Percentiles rank a stretch among this genome's conserved stretches.
phyloP scores from a whole-genome alignment of 2,113 vertebrate genomes.

The Xiphias gladius region DNA sequence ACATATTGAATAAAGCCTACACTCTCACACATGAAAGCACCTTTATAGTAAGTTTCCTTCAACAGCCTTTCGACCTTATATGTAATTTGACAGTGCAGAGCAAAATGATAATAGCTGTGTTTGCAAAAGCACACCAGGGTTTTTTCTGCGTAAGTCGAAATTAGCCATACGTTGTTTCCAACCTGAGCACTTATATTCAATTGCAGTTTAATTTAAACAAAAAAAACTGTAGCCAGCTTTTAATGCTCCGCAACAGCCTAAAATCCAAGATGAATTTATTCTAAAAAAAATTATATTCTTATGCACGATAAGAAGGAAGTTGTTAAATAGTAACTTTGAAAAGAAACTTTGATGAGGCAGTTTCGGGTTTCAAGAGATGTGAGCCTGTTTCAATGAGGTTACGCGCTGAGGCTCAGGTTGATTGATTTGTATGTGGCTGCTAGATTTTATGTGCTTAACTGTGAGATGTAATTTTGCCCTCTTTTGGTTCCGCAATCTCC shows the following conservation, averaged over 20 bases:
- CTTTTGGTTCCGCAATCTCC: background rate
- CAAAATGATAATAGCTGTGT: background rate
- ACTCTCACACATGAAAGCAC: background rate
- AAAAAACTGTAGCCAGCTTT: background rate
- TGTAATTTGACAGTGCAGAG: background rate
- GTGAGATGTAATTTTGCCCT: background rate
- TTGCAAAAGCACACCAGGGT: background rate
- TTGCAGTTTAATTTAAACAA: background rate
- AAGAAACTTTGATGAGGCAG: constrained; percentile 2
- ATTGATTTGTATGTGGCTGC: constrained; percentile 23
- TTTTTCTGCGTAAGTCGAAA: background rate
- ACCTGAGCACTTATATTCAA: background rate
- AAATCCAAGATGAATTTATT: background rate
- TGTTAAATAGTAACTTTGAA: background rate
- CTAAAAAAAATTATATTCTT: background rate
- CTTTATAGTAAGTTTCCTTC: background rate
- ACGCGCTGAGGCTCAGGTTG: constrained; percentile 1
- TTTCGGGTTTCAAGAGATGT: constrained; percentile 1
- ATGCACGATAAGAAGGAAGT: background rate
- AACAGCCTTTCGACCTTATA: background rate
- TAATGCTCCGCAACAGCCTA: constrained; percentile 2
- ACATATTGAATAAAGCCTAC: background rate
- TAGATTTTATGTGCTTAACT: background rate
- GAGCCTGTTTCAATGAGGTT: background rate
- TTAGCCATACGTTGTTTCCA: background rate